Conservation (phyloP, 2,113 vertebrate genomes). For the Mobula hypostoma region DNA sequence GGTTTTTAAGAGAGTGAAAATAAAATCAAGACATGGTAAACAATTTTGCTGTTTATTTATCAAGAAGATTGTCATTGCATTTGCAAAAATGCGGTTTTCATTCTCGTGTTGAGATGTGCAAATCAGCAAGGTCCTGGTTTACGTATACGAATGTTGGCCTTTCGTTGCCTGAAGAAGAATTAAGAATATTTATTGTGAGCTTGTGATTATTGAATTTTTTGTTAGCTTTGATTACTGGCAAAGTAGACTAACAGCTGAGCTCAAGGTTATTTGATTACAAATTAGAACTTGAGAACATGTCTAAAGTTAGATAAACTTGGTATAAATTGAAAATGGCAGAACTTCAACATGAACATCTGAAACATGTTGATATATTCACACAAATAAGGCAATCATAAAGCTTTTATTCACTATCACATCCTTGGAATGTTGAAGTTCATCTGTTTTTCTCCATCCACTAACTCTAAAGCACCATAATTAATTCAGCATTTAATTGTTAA, state of each 20-base stretch:
- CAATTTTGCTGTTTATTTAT: not conserved
- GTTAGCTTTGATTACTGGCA: not conserved
- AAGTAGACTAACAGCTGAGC: not conserved
- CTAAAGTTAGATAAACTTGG: not conserved
- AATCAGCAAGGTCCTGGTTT: not conserved
- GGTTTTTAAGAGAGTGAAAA: not conserved
- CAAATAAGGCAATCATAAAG: not conserved
- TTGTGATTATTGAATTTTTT: not conserved
- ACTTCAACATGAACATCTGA: not conserved
- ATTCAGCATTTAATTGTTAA: not conserved
- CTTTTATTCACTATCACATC: not conserved
- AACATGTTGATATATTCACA: not conserved
- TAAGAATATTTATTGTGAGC: not conserved
- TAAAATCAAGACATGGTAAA: not conserved
- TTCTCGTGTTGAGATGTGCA: too few relatives aligned
- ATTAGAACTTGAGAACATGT: not conserved
- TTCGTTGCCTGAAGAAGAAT: conserved; percentile 14
- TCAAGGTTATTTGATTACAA: not conserved
- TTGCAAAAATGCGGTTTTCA: not conserved
- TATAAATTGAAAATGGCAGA: not conserved
- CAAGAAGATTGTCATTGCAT: not conserved
- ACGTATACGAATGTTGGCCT: not conserved
- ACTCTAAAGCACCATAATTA: too few relatives aligned
- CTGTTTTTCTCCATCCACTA: not conserved
- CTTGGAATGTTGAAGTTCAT: not conserved